phyloP scores from a whole-genome alignment of 2,797 vertebrate species.

The Psittacula echo region DNA sequence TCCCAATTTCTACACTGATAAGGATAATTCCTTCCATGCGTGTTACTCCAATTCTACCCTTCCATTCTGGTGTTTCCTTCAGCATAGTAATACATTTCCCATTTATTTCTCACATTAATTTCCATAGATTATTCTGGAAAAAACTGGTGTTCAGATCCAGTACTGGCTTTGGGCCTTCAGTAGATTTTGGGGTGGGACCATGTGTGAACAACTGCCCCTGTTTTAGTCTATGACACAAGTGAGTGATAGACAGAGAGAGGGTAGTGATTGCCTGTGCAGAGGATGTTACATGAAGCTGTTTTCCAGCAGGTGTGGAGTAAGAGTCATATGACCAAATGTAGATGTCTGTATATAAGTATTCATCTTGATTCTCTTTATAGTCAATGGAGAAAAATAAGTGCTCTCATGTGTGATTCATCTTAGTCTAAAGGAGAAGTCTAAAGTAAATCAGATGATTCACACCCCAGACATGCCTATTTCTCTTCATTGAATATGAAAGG shows the following conservation, averaged over 20 bases:
- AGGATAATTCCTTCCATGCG: background rate
- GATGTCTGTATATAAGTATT: conserved; percentile 29
- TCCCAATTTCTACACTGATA: background rate
- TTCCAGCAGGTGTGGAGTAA: conserved; percentile 15
- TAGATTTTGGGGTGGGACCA: background rate
- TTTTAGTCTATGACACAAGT: background rate
- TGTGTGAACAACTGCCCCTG: background rate
- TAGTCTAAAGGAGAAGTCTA: conserved; percentile 17
- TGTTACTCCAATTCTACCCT: background rate
- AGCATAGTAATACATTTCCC: background rate
- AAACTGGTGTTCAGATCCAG: background rate
- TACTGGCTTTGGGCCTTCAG: background rate
- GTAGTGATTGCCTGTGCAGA: background rate
- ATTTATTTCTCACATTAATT: background rate
- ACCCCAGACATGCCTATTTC: conserved; percentile 39
- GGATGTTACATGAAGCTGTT: conserved; percentile 4
- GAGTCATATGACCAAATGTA: conserved; percentile 35
- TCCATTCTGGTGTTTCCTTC: background rate
- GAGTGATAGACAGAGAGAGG: background rate
- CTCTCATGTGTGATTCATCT: conserved; percentile 48
- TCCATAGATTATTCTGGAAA: background rate
- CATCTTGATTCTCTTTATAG: conserved; percentile 50
- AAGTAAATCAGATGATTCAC: conserved; percentile 65
- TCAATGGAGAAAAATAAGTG: conserved; percentile 46
- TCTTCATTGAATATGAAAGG: conserved; percentile 46